phyloP scores from a whole-genome alignment of 1,140 invertebrate genomes.

The Dufourea novaeangliae region DNA sequence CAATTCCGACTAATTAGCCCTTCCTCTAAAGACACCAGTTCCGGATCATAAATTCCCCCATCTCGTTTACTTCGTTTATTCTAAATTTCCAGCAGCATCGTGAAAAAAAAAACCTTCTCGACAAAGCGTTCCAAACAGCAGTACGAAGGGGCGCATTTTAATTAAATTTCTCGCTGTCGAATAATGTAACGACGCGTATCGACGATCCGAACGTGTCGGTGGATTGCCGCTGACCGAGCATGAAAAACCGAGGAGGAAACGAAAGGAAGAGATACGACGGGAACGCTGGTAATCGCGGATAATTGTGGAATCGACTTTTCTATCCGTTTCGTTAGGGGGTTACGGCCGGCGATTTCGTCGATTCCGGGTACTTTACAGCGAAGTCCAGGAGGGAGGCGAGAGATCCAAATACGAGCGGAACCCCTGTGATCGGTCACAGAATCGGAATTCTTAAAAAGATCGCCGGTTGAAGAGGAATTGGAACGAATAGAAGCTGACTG shows the following conservation, averaged over 20 bases:
- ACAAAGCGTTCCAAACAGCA: too few relatives aligned
- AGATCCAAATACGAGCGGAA: background rate
- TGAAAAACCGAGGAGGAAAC: too few relatives aligned
- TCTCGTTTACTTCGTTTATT: background rate
- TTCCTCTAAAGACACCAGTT: background rate
- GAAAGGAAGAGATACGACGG: background rate
- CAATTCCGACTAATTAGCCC: background rate
- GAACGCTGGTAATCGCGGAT: conserved; percentile 25
- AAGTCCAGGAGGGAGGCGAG: too few relatives aligned
- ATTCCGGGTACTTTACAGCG: too few relatives aligned
- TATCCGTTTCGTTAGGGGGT: conserved; percentile 8
- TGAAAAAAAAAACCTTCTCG: too few relatives aligned
- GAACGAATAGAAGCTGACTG: background rate
- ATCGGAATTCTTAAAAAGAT: background rate
- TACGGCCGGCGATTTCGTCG: background rate
- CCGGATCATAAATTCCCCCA: background rate
- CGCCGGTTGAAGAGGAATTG: background rate
- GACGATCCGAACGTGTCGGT: too few relatives aligned
- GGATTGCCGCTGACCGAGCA: too few relatives aligned
- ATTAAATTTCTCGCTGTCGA: too few relatives aligned
- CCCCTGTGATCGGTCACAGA: background rate
- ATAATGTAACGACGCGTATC: too few relatives aligned
- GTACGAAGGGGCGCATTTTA: too few relatives aligned
- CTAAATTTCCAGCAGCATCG: background rate
- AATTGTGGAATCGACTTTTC: conserved; percentile 48